A percentile compares a stretch with the other conserved stretches of the same genome.
Conservation (phyloP, 2,797 vertebrate genomes). For the Staurois parvus region DNA sequence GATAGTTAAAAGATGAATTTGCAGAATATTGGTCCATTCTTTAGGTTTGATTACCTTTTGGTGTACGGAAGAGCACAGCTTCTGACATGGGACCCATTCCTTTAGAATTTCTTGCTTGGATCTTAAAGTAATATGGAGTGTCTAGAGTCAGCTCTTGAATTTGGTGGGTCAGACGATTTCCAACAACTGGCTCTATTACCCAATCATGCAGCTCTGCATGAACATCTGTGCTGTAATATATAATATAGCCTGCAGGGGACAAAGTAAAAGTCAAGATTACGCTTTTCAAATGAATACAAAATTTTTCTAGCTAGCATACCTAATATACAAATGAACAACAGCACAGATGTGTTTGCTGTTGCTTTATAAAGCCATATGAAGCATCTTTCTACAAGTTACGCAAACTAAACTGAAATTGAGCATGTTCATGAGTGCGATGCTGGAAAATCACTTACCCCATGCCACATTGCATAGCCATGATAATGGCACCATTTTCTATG, state of each 20-base stretch:
- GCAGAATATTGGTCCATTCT: too few relatives aligned
- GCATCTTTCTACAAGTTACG: too few relatives aligned
- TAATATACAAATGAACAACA: too few relatives aligned
- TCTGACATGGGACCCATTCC: conserved; percentile 99
- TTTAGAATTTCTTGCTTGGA: conserved; percentile 97
- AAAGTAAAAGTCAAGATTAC: background rate
- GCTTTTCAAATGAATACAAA: too few relatives aligned
- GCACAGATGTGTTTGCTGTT: too few relatives aligned
- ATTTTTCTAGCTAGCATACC: too few relatives aligned
- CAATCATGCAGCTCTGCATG: conserved; percentile 97
- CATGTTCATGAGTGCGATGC: too few relatives aligned
- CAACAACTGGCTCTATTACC: conserved; percentile 97
- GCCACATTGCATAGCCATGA: too few relatives aligned
- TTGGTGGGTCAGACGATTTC: conserved; percentile 96
- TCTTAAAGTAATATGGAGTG: conserved; percentile 97
- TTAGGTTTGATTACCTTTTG: conserved; percentile 85
- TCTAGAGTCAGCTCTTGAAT: conserved; percentile 97
- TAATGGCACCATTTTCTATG: too few relatives aligned
- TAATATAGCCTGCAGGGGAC: conserved; percentile 88
- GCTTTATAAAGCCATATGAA: too few relatives aligned
- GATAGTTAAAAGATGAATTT: background rate
- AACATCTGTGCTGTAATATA: conserved; percentile 97
- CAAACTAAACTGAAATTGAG: too few relatives aligned
- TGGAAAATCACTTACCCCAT: too few relatives aligned
- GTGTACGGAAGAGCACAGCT: conserved; percentile 94